Percentiles rank a stretch among this genome's conserved stretches.
Conservation (phyloP, 2,797 vertebrate genomes). For the Sebastes trivittatus region DNA sequence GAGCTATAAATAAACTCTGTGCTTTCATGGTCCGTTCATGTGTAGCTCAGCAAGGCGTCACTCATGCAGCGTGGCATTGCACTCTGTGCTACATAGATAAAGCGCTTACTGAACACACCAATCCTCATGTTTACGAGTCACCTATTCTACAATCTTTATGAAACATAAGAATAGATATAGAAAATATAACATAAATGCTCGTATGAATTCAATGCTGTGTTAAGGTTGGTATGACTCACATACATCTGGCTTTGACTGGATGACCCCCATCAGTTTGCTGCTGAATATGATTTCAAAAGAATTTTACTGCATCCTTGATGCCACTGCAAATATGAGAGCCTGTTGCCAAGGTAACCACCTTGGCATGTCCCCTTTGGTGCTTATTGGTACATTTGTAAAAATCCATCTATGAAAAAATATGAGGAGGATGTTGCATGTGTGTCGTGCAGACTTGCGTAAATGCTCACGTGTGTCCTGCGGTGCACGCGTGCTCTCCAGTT, state of each 20-base stretch:
- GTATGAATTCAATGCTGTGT: not conserved
- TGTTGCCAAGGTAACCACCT: conserved; percentile 77
- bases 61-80: conserved; percentile 46
- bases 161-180: not conserved
- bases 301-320: conserved; percentile 39
- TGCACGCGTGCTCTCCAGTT: not conserved
- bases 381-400: conserved; percentile 28
- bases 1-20: conserved; percentile 75
- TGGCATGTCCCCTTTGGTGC: conserved; percentile 43
- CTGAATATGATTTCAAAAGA: conserved; percentile 38
- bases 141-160: not conserved
- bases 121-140: not conserved
- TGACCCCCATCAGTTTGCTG: conserved; percentile 25
- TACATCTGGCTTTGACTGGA: not conserved
- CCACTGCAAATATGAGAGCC: conserved; percentile 35
- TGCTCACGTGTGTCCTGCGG: not conserved
- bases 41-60: conserved; percentile 62
- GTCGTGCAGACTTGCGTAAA: not conserved
- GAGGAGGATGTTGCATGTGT: not conserved
- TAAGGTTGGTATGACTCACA: conserved; percentile 34
- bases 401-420: conserved; percentile 10
- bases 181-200: not conserved
- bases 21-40: conserved; percentile 75
- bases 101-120: not conserved
- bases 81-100: not conserved